A percentile compares a stretch with the other conserved stretches of the same genome.
Conservation (phyloP, 2,888 invertebrate species). For the Drosophila cognata region DNA sequence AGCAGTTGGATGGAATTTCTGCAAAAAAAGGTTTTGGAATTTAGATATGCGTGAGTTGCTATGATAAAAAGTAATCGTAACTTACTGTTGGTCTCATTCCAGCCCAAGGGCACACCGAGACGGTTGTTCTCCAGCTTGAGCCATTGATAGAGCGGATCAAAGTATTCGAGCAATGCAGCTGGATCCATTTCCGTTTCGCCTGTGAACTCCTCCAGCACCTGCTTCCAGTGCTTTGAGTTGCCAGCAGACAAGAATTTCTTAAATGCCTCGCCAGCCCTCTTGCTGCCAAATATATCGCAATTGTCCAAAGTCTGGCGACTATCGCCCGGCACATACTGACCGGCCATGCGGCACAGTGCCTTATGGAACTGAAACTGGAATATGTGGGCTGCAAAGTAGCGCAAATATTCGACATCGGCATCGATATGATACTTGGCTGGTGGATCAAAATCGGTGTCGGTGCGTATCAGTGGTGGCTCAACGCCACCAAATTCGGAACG, state of each 20-base stretch:
- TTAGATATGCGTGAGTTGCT: neutral
- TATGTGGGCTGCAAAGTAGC: constrained; percentile 92
- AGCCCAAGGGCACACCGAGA: constrained; percentile 88
- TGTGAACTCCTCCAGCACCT: constrained; percentile 92
- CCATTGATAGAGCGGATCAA: constrained; percentile 91
- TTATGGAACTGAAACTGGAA: constrained; percentile 92
- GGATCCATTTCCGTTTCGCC: constrained; percentile 91
- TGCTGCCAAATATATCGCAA: constrained; percentile 94
- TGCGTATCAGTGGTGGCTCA: constrained; percentile 88
- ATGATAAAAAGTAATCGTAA: neutral
- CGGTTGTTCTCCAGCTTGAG: constrained; percentile 89
- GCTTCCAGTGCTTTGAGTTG: constrained; percentile 91
- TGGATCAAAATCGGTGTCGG: constrained; percentile 90
- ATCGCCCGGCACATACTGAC: constrained; percentile 88
- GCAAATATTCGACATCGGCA: constrained; percentile 88
- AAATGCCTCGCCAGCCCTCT: constrained; percentile 91
- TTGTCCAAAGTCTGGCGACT: constrained; percentile 86
- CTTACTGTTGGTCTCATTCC: constrained; percentile 85
- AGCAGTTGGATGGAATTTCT: constrained; percentile 74
- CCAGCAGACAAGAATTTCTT: constrained; percentile 90
- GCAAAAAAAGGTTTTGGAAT: constrained; percentile 14
- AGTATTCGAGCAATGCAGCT: constrained; percentile 91
- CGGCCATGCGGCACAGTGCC: constrained; percentile 90
- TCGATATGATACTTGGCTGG: constrained; percentile 91
- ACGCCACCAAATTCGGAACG: constrained; percentile 88